Evolutionary conservation across 2,797 vertebrate species (phyloP), one percentile per base, ranked within the genome.

Genomic region (Craterocephalus amniculus): DNA sequence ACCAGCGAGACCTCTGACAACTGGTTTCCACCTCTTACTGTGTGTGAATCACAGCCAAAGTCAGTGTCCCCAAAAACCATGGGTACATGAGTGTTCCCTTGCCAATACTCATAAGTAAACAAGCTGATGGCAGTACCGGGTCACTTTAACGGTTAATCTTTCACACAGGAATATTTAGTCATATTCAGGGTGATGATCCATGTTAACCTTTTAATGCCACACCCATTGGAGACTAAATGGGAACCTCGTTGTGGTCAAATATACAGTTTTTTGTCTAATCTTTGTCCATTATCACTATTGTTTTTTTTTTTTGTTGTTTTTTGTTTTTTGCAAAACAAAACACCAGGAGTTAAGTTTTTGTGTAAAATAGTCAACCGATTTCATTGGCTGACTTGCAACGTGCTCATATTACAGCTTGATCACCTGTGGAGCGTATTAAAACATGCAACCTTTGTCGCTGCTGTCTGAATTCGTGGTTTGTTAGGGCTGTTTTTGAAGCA

Each of bases 401-500:
- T 55, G 54, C 68, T 62, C 75, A 73, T 80, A 70, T 78, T 60
- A 64, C 14, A 59, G 59, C 62, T 45, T 40, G 27, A 70, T 91
- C 80, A 92, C 90, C 90, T 92, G 89, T 92, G 81, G 86, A 89
- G 81, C 69, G 59, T 83, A 89, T 65, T 79, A 88, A 88, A 91
- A 80, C 82, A 87, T 76, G 74, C 87, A 86, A 61, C 83, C 79
- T 61, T 82, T 76, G 84, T 86, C 62, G 70, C 80, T 80, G 85
- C 69, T 83, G 86, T 91, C 87, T 85, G 83, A 80, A 85, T 78
- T 72, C 31, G 77, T 72, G 91, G 87, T 91, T 93, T 94, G 91
- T 94, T 93, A 90, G 82, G 78, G 88, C 89, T 93, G 92, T 93
- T 94, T 94, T 89, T 93, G 90, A 94, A 93, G 91, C 90, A 73